These are phyloP conservation scores for Phthorimaea operculella DNA, from an alignment of 1,140 invertebrate species.

Conservation along the genomic window DNA sequence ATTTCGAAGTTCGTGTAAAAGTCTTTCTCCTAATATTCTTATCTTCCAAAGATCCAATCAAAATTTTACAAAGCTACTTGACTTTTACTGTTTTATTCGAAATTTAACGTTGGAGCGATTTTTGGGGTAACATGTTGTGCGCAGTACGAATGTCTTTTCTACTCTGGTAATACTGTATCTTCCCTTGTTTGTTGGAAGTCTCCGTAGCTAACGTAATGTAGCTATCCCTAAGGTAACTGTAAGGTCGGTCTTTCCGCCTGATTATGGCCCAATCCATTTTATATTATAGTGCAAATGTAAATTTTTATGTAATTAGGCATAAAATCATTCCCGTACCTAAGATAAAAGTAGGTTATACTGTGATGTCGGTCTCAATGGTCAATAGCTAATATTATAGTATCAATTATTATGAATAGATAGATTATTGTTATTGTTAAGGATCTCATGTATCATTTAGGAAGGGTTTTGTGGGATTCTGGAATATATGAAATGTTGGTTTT, in stretches of 20 bases:
- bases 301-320: slow-evolving; percentile 45
- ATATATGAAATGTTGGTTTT: slow-evolving; percentile 43
- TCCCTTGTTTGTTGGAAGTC: no score
- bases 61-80: no score
- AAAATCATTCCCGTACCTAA: slow-evolving; percentile 65
- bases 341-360: slow-evolving; percentile 64
- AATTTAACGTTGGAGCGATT: no score
- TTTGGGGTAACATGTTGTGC: no score
- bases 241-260: slow-evolving; percentile 34
- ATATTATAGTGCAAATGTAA: slow-evolving; percentile 58
- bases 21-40: no score
- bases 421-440: slow-evolving; percentile 65
- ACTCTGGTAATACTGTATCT: no score
- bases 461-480: slow-evolving; percentile 56
- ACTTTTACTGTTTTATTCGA: no score
- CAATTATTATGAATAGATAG: slow-evolving; percentile 61
- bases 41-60: no score
- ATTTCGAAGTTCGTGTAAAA: no score
- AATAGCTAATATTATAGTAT: slow-evolving; percentile 58
- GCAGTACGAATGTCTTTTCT: no score
- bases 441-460: slow-evolving; percentile 60
- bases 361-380: slow-evolving; percentile 64
- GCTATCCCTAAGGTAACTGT: neutral
- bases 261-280: slow-evolving; percentile 35
- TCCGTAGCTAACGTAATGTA: no score